Evolutionary conservation across 35 echinoderm and acorn worm species (phyloP).

Genomic region (Lytechinus variegatus): DNA sequence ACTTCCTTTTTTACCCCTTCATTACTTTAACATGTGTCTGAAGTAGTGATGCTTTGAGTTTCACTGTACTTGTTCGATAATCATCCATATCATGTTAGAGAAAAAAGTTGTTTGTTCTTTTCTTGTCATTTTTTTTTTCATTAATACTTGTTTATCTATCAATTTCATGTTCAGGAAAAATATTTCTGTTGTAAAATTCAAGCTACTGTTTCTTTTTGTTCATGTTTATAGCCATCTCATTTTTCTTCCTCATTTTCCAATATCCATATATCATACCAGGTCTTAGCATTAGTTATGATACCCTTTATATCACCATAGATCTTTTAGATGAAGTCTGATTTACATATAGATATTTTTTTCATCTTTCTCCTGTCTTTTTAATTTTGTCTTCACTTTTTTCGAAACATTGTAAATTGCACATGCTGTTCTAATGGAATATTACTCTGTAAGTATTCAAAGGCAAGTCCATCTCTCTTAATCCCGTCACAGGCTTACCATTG

Average conservation of each 20-base stretch:
- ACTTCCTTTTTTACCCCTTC: too few species aligned
- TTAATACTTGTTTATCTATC: neutral
- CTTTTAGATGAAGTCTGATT: neutral
- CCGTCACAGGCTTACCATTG: neutral
- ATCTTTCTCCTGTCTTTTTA: neutral
- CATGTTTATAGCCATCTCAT: neutral
- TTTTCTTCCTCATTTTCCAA: too few species aligned
- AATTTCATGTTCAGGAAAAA: neutral
- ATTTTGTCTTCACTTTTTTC: neutral
- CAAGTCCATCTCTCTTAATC: neutral
- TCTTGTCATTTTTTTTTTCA: neutral
- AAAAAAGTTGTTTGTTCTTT: neutral
- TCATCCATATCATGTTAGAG: too few species aligned
- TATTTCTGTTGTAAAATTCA: neutral
- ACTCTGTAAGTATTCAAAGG: neutral
- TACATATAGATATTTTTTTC: neutral
- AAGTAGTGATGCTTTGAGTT: too few species aligned
- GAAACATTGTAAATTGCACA: conserved; percentile 19
- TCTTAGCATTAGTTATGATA: neutral
- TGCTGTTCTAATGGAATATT: neutral
- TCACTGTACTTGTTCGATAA: too few species aligned
- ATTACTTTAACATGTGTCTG: too few species aligned
- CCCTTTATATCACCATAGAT: too few species aligned
- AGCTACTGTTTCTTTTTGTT: neutral
- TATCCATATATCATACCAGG: neutral